Base-by-base conservation (phyloP, 2,888 invertebrate genomes). In the Trypoxylon attenuatum region DNA sequence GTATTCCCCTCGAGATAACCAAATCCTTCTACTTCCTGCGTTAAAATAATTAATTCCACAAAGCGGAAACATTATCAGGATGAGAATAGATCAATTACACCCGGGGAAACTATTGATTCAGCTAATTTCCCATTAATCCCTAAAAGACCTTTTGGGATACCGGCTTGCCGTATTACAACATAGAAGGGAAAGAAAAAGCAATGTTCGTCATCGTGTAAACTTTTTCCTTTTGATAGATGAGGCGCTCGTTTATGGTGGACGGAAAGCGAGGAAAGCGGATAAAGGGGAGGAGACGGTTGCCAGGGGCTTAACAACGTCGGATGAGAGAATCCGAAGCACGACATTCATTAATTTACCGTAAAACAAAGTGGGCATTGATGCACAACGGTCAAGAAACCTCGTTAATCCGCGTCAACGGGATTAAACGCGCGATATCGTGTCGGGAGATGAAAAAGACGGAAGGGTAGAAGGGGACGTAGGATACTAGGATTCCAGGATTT, bases 321-420 rank as follows among this genome's bases (percentile, higher is more conserved):
- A 43, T 58, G 58, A 70, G 61, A 58, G 68, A 73, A 76, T 76
- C 56, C 60, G 59, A 63, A 25, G 47, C 60, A 58, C 52, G 59
- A 67, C 65, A 60, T 67, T 56, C 67, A 76, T 76, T 73, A 76
- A 67, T 63, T 60, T 33, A 59, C 10, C 76, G 53, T 60, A 60
- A 58, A 51, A 72, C 66, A 75, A 61, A 68, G 64, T 71, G 59
- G 69, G 46, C 71, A 60, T 73, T 69, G 72, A 66, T 62, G 65
- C 72, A 58, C 56, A 45, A 52, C 63, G 62, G 68, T 66, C 68
- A 71, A 69, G 71, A 62, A 76, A 69, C 53, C 73, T 76, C 75
- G 75, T 76, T 76, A 76, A 73, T 76, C 61, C 71, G 69, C 45
- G 76, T 76, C 76, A 76, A 57, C 68, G 49, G 70, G 73, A 76